Percentiles rank a stretch among this genome's conserved stretches.
phyloP scores from a whole-genome alignment of 2,888 invertebrate species.

The Monopis laevigella region DNA sequence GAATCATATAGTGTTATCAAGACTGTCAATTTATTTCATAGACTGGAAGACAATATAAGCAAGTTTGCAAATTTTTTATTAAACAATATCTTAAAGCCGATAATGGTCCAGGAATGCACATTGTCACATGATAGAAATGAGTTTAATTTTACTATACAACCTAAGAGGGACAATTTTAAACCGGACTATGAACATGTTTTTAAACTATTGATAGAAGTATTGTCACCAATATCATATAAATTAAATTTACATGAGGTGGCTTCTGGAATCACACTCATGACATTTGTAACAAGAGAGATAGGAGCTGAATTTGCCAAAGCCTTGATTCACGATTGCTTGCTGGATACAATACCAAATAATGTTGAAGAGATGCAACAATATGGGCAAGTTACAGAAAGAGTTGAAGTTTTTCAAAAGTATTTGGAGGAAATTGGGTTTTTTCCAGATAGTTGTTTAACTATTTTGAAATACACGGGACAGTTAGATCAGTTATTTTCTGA shows the following conservation, averaged over 20 bases:
- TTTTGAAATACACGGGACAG: conserved; percentile 76
- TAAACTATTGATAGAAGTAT: conserved; percentile 62
- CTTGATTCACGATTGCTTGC: conserved; percentile 78
- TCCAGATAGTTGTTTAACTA: conserved; percentile 59
- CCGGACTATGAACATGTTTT: conserved; percentile 30
- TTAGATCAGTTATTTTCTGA: conserved; percentile 80
- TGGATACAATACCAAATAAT: conserved; percentile 79
- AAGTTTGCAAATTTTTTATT: conserved; percentile 68
- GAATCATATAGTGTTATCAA: no score
- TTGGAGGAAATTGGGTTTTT: conserved; percentile 68
- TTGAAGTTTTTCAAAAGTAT: conserved; percentile 71
- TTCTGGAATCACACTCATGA: no score
- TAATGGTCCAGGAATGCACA: conserved; percentile 58
- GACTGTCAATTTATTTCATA: conserved; percentile 51
- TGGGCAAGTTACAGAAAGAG: conserved; percentile 68
- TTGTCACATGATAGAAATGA: no score
- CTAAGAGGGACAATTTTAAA: no score
- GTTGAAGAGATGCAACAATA: conserved; percentile 76
- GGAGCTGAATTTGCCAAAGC: conserved; percentile 65
- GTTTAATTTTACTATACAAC: no score
- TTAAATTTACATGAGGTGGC: no score
- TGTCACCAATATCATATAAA: conserved; percentile 34
- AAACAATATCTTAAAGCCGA: conserved; percentile 63
- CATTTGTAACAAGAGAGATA: no score
- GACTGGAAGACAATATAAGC: conserved; percentile 51